phyloP scores from a whole-genome alignment of 2,113 vertebrate genomes.

The Isurus oxyrinchus region DNA sequence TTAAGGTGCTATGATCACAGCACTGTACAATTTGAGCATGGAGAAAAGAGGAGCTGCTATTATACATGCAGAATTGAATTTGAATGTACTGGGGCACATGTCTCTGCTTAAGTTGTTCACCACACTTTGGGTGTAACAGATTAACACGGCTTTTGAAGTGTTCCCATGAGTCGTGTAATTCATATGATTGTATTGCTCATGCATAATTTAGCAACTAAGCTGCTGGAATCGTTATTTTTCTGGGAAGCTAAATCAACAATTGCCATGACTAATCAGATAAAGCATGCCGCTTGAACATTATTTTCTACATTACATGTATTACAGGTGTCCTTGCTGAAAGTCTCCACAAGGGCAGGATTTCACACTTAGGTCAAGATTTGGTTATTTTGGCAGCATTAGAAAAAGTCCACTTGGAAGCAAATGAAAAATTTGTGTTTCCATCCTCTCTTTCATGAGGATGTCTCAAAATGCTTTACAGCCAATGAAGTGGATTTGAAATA shows the following conservation, averaged over 20 bases:
- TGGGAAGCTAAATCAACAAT: neutral
- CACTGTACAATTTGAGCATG: neutral
- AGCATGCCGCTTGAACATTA: neutral
- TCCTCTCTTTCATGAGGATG: neutral
- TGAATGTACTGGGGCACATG: neutral
- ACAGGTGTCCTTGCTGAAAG: neutral
- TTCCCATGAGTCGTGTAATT: neutral
- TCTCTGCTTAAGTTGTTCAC: neutral
- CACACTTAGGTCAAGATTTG: neutral
- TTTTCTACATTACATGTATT: neutral
- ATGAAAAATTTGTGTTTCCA: neutral
- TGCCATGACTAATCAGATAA: neutral
- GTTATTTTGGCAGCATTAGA: neutral
- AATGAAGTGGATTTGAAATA: neutral
- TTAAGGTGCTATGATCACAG: neutral
- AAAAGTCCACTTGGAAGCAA: neutral
- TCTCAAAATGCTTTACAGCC: neutral
- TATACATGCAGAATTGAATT: neutral
- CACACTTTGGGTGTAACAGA: neutral
- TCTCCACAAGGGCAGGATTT: neutral
- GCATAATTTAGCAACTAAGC: neutral
- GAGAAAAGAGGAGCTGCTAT: neutral
- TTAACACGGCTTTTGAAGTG: neutral
- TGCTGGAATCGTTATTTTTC: neutral
- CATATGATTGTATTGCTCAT: neutral